A percentile compares a stretch with the other conserved stretches of the same genome.
These are phyloP conservation scores for Tapera naevia DNA, from an alignment of 2,797 vertebrate genomes.

Conservation along the genomic window DNA sequence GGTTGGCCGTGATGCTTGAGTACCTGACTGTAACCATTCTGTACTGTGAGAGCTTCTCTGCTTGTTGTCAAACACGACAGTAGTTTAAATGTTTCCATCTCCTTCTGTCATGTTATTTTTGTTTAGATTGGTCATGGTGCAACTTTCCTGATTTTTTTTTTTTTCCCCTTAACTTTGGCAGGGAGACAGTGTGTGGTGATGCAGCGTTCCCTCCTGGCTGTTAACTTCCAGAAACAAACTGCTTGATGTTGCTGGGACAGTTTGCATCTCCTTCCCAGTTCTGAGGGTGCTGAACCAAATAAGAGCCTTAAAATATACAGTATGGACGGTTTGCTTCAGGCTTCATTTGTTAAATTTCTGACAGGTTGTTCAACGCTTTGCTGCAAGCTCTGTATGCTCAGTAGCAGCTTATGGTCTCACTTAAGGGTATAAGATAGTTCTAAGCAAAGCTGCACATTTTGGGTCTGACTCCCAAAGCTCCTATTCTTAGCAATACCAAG, in stretches of 20 bases:
- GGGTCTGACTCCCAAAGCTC: background rate
- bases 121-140: background rate
- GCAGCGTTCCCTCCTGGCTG: background rate
- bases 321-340: background rate
- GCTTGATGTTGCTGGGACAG: accelerated
- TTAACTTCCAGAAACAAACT: background rate
- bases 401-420: background rate
- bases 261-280: accelerated
- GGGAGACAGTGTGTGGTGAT: no score
- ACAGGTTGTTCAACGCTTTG: background rate
- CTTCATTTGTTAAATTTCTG: background rate
- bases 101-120: background rate
- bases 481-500: background rate
- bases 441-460: background rate
- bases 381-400: background rate
- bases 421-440: background rate
- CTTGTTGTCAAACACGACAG: accelerated
- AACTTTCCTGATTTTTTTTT: background rate
- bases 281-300: background rate
- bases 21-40: no score
- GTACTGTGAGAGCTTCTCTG: background rate
- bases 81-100: background rate
- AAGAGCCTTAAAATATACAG: accelerated
- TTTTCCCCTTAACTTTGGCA: accelerated
- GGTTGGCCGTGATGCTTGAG: background rate